Conservation (phyloP, 2,888 invertebrate species). For the Acronicta leporina region DNA sequence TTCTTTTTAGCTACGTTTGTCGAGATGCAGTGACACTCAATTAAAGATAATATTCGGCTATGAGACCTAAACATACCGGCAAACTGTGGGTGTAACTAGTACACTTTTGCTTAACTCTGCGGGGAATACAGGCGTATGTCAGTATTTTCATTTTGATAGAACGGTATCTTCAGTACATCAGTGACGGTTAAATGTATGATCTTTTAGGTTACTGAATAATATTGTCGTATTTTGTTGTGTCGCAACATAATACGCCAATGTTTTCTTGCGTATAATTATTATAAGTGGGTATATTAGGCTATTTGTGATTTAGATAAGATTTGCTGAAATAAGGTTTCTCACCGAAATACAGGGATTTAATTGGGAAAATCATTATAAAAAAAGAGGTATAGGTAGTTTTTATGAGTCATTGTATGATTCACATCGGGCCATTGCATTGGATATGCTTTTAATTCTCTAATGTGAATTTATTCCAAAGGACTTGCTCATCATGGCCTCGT, state of each 20-base stretch:
- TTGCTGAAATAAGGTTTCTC: constrained; percentile 25
- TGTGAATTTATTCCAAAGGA: no score
- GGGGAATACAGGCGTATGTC: no score
- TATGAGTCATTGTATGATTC: no score
- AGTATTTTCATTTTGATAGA: constrained; percentile 34
- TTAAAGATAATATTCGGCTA: no score
- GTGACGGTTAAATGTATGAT: constrained; percentile 33
- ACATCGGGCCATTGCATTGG: no score
- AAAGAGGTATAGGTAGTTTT: not conserved
- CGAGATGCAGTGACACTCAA: no score
- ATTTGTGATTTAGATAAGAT: constrained; percentile 47
- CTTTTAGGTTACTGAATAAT: constrained; percentile 56
- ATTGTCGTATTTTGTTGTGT: constrained; percentile 69
- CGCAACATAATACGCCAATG: constrained; percentile 69
- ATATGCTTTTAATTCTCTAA: no score
- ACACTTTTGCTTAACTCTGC: no score
- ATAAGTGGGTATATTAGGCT: constrained; percentile 19
- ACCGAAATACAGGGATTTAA: constrained; percentile 1
- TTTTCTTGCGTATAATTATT: constrained; percentile 50
- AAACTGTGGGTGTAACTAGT: no score
- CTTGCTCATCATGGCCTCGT: no score
- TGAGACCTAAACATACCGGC: no score
- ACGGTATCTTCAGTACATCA: constrained; percentile 29
- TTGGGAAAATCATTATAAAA: not conserved
- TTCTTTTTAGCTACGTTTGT: no score